Percentiles rank a stretch among this genome's conserved stretches.
Conservation (phyloP, 2,888 invertebrate species). For the Clusia tigrina region DNA sequence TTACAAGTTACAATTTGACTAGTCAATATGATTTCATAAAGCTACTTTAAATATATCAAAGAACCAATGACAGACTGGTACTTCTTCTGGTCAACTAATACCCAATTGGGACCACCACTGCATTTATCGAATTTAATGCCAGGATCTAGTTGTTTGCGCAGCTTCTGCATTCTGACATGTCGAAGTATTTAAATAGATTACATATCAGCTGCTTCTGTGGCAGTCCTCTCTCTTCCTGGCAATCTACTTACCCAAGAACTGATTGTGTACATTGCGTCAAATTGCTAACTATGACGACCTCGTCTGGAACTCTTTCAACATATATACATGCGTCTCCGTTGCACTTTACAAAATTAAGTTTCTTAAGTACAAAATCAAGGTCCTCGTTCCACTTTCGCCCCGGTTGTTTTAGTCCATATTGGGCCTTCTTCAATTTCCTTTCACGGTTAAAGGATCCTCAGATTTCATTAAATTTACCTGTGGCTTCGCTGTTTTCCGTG, state of each 20-base stretch:
- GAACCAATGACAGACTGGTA: constrained; percentile 29
- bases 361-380: constrained; percentile 26
- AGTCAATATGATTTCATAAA: no score
- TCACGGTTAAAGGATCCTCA: no score
- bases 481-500: neutral
- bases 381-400: constrained; percentile 32
- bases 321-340: constrained; percentile 32
- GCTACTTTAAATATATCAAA: constrained; percentile 29
- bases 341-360: constrained; percentile 25
- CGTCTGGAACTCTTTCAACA: constrained; percentile 2
- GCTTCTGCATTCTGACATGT: constrained; percentile 25
- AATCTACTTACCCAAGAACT: constrained; percentile 30
- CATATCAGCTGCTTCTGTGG: constrained; percentile 18
- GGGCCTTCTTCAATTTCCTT: constrained; percentile 34
- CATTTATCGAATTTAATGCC: constrained; percentile 5
- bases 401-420: constrained; percentile 36
- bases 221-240: constrained; percentile 18
- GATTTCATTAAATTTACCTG: no score
- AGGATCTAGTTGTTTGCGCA: constrained; percentile 24
- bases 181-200: constrained; percentile 22
- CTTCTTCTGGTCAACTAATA: constrained; percentile 12
- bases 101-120: constrained; percentile 18
- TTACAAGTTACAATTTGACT: no score
- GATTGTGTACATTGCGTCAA: constrained; percentile 21
- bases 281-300: constrained; percentile 21